Conservation (phyloP, 1,140 invertebrate genomes). For the Formica selysi region DNA sequence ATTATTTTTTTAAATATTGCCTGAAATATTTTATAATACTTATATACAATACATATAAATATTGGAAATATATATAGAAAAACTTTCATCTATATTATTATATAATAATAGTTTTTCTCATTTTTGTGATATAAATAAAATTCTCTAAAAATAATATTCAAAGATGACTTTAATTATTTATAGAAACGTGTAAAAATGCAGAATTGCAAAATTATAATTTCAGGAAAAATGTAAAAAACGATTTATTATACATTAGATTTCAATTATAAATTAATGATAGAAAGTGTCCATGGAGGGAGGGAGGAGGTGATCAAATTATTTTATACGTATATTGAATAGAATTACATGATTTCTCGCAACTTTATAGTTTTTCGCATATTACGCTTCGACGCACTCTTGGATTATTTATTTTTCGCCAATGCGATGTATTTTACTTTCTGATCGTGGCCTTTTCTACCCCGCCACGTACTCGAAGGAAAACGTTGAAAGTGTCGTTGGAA, state of each 20-base stretch:
- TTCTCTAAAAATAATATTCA: background rate
- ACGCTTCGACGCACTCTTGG: background rate
- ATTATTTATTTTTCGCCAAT: conserved; percentile 58
- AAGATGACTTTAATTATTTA: background rate
- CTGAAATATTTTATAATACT: background rate
- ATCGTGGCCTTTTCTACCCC: conserved; percentile 56
- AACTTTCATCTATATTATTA: background rate
- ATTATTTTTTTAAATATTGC: conserved; percentile 4
- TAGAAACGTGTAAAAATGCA: background rate
- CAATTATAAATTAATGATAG: background rate
- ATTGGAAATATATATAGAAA: background rate
- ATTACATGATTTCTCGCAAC: background rate
- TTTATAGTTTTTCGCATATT: background rate
- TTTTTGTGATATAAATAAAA: conserved; percentile 11
- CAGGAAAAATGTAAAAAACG: background rate
- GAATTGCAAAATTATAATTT: background rate
- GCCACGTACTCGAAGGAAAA: conserved; percentile 40
- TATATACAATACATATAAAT: conserved; percentile 15
- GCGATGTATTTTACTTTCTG: conserved; percentile 60
- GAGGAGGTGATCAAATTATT: background rate
- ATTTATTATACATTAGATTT: background rate
- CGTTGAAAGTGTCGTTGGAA: conserved; percentile 59
- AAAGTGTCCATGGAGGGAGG: background rate
- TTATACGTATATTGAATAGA: background rate
- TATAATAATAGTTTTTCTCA: conserved; percentile 7